phyloP scores from a whole-genome alignment of 2,888 invertebrate genomes.

The Eutolmus rufibarbis region DNA sequence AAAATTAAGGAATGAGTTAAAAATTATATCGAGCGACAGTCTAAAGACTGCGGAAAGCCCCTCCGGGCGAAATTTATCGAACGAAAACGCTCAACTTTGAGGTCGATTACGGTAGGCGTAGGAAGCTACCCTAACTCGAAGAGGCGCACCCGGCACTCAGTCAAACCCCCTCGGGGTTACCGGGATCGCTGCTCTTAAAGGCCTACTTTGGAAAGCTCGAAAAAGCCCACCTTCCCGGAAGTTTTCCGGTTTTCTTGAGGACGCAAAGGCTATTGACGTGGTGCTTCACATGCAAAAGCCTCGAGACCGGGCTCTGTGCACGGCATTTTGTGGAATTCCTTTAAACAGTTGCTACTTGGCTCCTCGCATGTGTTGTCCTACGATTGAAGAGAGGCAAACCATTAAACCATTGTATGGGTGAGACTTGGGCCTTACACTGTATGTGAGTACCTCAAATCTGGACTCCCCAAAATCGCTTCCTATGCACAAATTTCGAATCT shows the following conservation, averaged over 20 bases:
- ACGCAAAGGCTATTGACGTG: neutral
- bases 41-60: constrained; percentile 6
- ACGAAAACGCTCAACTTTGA: constrained; percentile 6
- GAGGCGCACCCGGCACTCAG: neutral
- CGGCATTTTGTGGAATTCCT: neutral
- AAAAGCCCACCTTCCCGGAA: constrained; percentile 29
- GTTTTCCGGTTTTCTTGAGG: constrained; percentile 5
- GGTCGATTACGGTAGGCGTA: constrained; percentile 9
- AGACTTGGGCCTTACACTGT: neutral
- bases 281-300: neutral
- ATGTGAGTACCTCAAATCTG: neutral
- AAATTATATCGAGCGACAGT: neutral
- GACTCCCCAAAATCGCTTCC: neutral
- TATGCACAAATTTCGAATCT: neutral
- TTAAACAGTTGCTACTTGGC: neutral
- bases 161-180: neutral
- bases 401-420: neutral
- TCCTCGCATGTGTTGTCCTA: neutral
- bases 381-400: neutral
- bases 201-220: constrained; percentile 11
- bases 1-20: neutral
- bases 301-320: neutral
- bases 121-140: neutral
- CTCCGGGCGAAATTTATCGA: constrained; percentile 13
- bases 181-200: neutral